These are phyloP conservation scores for Drosophila niveifrons DNA, from an alignment of 2,888 invertebrate genomes.

Conservation along the genomic window DNA sequence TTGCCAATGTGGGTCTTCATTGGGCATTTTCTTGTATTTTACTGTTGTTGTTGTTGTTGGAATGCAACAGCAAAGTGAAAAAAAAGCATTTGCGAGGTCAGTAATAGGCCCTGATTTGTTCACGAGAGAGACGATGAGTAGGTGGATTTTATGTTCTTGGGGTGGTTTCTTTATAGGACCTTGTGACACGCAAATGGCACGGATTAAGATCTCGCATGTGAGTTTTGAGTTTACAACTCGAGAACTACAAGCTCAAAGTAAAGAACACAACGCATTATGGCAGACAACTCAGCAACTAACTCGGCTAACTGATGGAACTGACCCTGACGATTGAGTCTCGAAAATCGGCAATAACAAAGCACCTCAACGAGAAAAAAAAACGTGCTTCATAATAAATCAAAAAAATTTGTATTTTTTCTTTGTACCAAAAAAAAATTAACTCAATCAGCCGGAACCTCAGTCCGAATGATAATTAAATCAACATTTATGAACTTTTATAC, in stretches of 20 bases:
- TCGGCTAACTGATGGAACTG: conserved; percentile 37
- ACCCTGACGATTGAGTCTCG: conserved; percentile 38
- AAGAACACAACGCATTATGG: conserved; percentile 21
- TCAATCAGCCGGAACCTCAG: conserved; percentile 56
- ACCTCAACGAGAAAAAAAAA: conserved; percentile 18
- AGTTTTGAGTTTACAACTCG: conserved; percentile 32
- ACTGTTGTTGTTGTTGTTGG: neutral
- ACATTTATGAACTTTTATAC: conserved; percentile 41
- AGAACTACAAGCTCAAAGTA: conserved; percentile 7
- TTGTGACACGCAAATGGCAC: conserved; percentile 43
- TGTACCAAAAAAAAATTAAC: conserved; percentile 47
- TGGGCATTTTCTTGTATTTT: conserved; percentile 18
- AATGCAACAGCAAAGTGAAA: conserved; percentile 38
- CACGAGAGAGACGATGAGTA: neutral
- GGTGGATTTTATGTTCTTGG: conserved; percentile 5
- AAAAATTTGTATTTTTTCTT: conserved; percentile 29
- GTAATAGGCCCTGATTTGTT: conserved; percentile 57
- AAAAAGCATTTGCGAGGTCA: conserved; percentile 63
- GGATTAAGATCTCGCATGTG: conserved; percentile 58
- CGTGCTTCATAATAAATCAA: conserved; percentile 67
- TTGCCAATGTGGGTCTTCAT: conserved; percentile 63
- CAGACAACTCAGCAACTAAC: conserved; percentile 28
- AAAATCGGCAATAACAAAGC: conserved; percentile 20
- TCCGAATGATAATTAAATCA: conserved; percentile 57
- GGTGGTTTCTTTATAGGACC: conserved; percentile 56